These are phyloP conservation scores for Xestia xanthographa DNA, from an alignment of 2,888 invertebrate species.

Conservation along the genomic window DNA sequence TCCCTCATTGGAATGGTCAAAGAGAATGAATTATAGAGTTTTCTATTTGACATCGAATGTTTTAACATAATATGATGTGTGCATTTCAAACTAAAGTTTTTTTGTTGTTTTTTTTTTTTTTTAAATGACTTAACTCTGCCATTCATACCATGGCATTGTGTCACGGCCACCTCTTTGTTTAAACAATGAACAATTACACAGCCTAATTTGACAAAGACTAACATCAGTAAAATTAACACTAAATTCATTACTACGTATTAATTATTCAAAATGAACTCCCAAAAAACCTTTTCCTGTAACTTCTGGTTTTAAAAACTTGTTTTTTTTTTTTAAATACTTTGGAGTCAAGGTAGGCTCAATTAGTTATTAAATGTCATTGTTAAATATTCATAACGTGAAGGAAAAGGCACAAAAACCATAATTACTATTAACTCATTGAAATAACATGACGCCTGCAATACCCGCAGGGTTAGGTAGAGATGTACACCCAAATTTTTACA, in stretches of 20 bases:
- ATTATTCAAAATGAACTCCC: conserved; percentile 1
- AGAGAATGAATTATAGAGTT: too few relatives aligned
- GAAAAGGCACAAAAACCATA: not conserved
- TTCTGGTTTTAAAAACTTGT: conserved; percentile 3
- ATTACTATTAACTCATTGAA: not conserved
- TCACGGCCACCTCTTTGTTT: conserved; percentile 12
- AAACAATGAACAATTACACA: conserved; percentile 40
- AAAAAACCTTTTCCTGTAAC: not conserved
- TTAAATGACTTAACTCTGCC: too few relatives aligned
- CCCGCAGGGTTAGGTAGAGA: not conserved
- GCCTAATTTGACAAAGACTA: not conserved
- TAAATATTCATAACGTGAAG: not conserved
- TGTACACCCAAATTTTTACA: not conserved
- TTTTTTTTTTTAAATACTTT: conserved; percentile 6
- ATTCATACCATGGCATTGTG: not conserved
- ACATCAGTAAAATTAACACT: not conserved
- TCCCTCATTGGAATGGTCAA: too few relatives aligned
- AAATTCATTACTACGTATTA: not conserved
- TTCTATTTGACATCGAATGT: not conserved
- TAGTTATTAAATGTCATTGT: not conserved
- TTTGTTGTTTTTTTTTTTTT: too few relatives aligned
- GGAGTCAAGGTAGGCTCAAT: conserved; percentile 17
- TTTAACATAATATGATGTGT: not conserved
- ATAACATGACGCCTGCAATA: not conserved
- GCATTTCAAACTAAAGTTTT: not conserved